Evolutionary conservation across 1,140 invertebrate species (phyloP), one percentile per base, ranked within the genome.

Genomic region (Drosophila orena): DNA sequence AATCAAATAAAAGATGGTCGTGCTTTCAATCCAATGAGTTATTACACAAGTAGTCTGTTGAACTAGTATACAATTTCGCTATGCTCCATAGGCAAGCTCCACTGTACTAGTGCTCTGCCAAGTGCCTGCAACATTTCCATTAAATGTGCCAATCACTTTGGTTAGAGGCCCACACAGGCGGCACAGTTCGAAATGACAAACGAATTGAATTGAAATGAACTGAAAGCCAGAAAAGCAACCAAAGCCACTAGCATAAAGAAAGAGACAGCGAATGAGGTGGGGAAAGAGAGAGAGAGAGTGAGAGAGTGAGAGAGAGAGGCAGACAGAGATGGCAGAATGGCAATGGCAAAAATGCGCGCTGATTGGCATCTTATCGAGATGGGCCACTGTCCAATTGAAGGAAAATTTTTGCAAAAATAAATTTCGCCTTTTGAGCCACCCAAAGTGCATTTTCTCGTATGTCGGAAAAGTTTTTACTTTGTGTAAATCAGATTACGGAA

Each of bases 351-450:
- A 83, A 77, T 69, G 84, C 68, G 81, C 81, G 88, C 81, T 85
- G 86, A 90, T 90, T 90, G 86, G 75, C 86, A 90, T 90, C 86
- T 90, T 90, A 90, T 90, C 88, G 81, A 83, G 88, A 90, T 90
- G 88, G 88, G 88, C 81, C 81, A 86, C 69, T 86, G 86, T 90
- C 88, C 88, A 90, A 90, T 90, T 90, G 77, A 90, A 77, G 78
- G 78, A 85, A 90, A 78, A 90, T 85, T 72, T 74, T 90, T 85
- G 75, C 68, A 85, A 85, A 70, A 90, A 86, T 89, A 90, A 74
- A 79, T 90, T 90, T 83, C 86, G 77, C 68, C 43, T 61, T 62
- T 64, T 71, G 22, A 71, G 74, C 85, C 81, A 90, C 85, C 79
- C 85, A 90, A 80, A 66, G 70, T 73, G 84, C 61, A 54, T 60